Conservation (phyloP, 2,888 invertebrate genomes). For the Bimastos eiseni region DNA sequence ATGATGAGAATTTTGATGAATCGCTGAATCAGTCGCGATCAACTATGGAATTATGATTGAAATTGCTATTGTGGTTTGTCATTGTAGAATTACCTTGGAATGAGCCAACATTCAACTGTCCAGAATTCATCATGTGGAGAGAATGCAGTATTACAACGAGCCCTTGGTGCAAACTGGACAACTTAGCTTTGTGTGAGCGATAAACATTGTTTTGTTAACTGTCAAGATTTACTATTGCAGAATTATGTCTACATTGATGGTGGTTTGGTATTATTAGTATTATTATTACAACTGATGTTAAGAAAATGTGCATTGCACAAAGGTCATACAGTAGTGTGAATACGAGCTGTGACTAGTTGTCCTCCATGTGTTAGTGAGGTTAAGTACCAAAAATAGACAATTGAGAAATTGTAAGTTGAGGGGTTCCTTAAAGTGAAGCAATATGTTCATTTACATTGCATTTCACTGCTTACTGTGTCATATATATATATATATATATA, state of each 20-base stretch:
- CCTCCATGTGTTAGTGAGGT: no score
- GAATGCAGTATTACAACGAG: constrained; percentile 71
- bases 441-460: no score
- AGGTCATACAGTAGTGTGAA: no score
- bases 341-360: no score
- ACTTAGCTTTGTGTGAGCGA: constrained; percentile 70
- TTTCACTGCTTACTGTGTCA: no score
- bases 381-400: no score
- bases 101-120: constrained; percentile 73
- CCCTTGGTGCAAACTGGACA: constrained; percentile 82
- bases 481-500: no score
- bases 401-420: no score
- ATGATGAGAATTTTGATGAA: not conserved
- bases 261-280: not conserved
- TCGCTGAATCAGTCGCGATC: not conserved
- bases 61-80: not conserved
- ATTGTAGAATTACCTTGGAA: constrained; percentile 90
- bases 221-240: not conserved
- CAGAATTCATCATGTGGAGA: constrained; percentile 77
- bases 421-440: no score
- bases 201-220: not conserved
- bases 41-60: not conserved
- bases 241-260: not conserved
- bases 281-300: not conserved
- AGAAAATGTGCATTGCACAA: no score